Conservation (phyloP, 2,113 vertebrate genomes). For the Zosterops hypoxanthus region DNA sequence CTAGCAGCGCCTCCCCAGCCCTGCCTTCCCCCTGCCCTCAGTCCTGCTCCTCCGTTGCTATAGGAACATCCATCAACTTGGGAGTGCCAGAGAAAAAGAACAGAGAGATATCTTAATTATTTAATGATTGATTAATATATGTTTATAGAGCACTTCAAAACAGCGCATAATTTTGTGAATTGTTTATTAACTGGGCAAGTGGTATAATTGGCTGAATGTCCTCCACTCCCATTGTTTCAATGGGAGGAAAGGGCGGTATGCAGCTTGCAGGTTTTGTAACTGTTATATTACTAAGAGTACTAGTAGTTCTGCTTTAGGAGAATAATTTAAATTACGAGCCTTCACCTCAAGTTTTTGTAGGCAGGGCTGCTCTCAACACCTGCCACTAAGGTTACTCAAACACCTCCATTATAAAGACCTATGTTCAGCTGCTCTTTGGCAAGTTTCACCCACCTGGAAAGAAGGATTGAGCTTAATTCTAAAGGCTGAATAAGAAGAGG, state of each 20-base stretch:
- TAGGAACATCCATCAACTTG: conserved; percentile 1
- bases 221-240: background rate
- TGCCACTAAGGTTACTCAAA: background rate
- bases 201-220: background rate
- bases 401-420: background rate
- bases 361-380: background rate
- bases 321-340: background rate
- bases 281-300: background rate
- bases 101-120: conserved; percentile 50
- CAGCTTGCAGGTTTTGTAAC: background rate
- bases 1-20: background rate
- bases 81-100: conserved; percentile 43
- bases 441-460: background rate
- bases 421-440: background rate
- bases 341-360: background rate
- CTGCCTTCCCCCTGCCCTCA: background rate
- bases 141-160: conserved; percentile 20
- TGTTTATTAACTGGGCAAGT: background rate
- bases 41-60: background rate
- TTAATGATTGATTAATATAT: conserved; percentile 45
- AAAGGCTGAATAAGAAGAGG: background rate
- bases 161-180: background rate
- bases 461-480: background rate
- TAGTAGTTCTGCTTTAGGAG: background rate
- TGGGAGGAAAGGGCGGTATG: background rate